Evolutionary conservation across 2,113 vertebrate genomes (phyloP).

Genomic region (Microtus montanus): DNA sequence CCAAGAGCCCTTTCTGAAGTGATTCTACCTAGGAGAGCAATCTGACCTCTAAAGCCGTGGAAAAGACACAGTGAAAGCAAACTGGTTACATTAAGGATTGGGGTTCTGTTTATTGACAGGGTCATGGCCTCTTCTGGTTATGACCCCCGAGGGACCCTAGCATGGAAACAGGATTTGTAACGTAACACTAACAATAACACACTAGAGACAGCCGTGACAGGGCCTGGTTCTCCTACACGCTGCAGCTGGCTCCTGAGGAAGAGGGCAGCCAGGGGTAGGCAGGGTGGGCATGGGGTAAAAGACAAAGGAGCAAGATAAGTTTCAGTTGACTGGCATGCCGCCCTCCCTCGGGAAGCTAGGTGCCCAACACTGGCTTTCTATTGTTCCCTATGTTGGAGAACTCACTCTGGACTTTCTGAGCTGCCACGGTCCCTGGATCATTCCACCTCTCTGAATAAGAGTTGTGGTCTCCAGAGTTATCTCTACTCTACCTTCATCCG

Average conservation of each 20-base stretch:
- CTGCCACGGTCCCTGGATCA: rapidly evolving
- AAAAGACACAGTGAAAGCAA: not conserved
- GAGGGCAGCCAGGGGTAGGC: not conserved
- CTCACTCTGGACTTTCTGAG: rapidly evolving
- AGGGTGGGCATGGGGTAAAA: not conserved
- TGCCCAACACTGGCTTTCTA: rapidly evolving
- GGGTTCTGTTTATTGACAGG: constrained; percentile 87
- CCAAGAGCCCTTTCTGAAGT: not conserved
- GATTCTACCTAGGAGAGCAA: not conserved
- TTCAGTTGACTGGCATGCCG: rapidly evolving
- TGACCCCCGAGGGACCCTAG: constrained; percentile 83
- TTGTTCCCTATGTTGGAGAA: rapidly evolving
- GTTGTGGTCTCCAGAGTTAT: rapidly evolving
- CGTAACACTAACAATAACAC: constrained; percentile 87
- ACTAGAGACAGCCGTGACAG: constrained; percentile 82
- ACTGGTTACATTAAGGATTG: constrained; percentile 72
- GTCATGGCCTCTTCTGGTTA: constrained; percentile 84
- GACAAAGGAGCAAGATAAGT: constrained; percentile 5
- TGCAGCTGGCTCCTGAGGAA: constrained; percentile 79
- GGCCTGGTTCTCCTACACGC: constrained; percentile 76
- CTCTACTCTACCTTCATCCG: not conserved
- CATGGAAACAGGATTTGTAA: constrained; percentile 88
- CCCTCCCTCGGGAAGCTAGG: not conserved
- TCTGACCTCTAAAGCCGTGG: constrained; percentile 45
- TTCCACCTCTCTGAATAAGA: rapidly evolving